Evolutionary conservation across 2,113 vertebrate species (phyloP).

Genomic region (Holacanthus passer): DNA sequence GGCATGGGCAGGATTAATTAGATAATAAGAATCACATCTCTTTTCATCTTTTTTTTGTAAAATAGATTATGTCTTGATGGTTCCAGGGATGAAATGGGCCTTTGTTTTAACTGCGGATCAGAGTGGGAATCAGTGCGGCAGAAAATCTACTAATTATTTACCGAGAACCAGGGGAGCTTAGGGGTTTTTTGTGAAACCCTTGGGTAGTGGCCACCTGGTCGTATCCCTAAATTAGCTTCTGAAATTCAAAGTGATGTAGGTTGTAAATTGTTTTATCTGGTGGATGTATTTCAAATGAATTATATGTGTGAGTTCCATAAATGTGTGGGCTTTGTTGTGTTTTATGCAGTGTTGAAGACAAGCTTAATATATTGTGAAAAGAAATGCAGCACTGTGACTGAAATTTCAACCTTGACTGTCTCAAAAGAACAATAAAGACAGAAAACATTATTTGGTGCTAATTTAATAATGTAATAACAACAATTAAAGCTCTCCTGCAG

Average conservation of each 20-base stretch:
- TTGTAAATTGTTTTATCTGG: constrained; percentile 10
- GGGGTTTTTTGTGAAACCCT: constrained; percentile 39
- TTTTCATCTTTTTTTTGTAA: constrained; percentile 79
- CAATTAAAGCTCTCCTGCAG: not conserved
- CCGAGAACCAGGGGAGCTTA: constrained; percentile 62
- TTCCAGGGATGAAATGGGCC: constrained; percentile 77
- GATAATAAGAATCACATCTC: constrained; percentile 85
- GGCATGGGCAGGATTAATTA: constrained; percentile 84
- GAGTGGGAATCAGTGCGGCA: constrained; percentile 64
- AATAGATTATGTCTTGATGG: constrained; percentile 81
- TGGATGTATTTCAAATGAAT: constrained; percentile 23
- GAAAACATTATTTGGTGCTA: not conserved
- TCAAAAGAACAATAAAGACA: not conserved
- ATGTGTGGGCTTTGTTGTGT: not conserved
- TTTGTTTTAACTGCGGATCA: constrained; percentile 79
- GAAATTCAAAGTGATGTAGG: constrained; percentile 10
- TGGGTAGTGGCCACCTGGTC: constrained; percentile 56
- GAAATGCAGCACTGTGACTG: not conserved
- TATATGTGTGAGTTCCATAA: not conserved
- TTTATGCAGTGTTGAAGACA: not conserved
- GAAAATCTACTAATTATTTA: constrained; percentile 80
- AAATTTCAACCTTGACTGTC: not conserved
- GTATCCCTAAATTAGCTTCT: constrained; percentile 35
- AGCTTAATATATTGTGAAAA: not conserved
- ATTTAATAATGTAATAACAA: too few relatives aligned